Base-by-base conservation (phyloP, 2,888 invertebrate species). In the Hemithea aestivaria region DNA sequence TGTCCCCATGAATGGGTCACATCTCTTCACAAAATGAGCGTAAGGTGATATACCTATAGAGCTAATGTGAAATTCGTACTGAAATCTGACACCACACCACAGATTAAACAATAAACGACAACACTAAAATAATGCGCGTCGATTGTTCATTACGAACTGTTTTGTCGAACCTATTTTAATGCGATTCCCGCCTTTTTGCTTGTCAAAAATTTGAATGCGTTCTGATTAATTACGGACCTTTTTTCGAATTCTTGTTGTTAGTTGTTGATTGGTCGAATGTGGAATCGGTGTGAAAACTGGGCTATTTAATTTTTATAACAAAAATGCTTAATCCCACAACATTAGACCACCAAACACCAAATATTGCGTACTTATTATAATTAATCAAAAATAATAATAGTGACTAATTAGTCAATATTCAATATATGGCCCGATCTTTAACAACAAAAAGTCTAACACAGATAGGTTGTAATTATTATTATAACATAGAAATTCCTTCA, bases 51-150 rank as follows among this genome's bases (percentile, higher is more conserved):
- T 48, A 48, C 32, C 32, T 45, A 55, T 60, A 66, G 60, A 57
- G 73, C 74, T 74, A 76, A 75, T 74, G 70, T 69, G 62, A 66
- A 54, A 48, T 48, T 48, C 41, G 43, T 57, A 53, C 51, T 50
- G 67, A 62, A 70, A 73, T 61, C 42, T 45, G 62, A 73, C 41
- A 62, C 64, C 53, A 44, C 43, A 16, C 16, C 16, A 16, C 16
- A 16, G 16, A 16, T 16, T 16, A 16, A 16, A 16, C 5, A 16
- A 4, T 16, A 42, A 35, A 35, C 26, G 39, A 43, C 10, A 3
- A 10, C 26, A 41, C 37, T 29, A 43, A 37, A 33, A 61, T 51
- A 66, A 63, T 58, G 51, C 40, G 46, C 26, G 42, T 39, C 56
- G 57, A 56, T 64, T 62, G 59, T 64, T 65, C 62, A 64, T 66